Evolutionary conservation across 2,113 vertebrate species (phyloP).

Genomic region (Formicarius rufipectus): DNA sequence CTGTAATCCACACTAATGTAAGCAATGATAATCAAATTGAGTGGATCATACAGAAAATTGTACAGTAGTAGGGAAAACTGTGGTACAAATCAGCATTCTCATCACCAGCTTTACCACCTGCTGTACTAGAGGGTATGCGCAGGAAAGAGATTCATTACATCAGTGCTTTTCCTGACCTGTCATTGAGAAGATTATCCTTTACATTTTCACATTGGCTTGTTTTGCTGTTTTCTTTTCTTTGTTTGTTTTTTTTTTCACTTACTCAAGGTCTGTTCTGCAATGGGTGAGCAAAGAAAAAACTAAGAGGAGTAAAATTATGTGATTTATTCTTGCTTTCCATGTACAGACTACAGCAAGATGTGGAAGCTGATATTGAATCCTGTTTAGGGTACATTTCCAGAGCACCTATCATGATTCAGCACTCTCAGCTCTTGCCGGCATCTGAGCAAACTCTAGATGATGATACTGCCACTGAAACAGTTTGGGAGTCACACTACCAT

Average conservation of each 20-base stretch:
- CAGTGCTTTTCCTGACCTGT: background rate
- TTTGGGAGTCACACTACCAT: background rate
- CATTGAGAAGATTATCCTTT: background rate
- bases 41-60: background rate
- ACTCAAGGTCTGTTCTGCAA: background rate
- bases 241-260: background rate
- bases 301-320: background rate
- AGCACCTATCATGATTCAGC: background rate
- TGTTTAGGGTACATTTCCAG: background rate
- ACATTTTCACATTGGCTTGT: background rate
- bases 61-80: background rate
- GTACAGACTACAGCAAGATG: background rate
- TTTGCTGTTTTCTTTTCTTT: background rate
- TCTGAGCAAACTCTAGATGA: background rate
- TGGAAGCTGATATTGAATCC: background rate
- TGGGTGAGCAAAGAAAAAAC: background rate
- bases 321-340: background rate
- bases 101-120: background rate
- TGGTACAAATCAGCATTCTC: background rate
- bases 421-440: background rate
- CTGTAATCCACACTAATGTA: background rate
- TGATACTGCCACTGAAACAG: background rate
- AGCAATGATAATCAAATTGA: background rate
- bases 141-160: background rate
- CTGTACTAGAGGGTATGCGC: accelerated